Conservation (phyloP, 2,113 vertebrate genomes). For the Equus quagga region DNA sequence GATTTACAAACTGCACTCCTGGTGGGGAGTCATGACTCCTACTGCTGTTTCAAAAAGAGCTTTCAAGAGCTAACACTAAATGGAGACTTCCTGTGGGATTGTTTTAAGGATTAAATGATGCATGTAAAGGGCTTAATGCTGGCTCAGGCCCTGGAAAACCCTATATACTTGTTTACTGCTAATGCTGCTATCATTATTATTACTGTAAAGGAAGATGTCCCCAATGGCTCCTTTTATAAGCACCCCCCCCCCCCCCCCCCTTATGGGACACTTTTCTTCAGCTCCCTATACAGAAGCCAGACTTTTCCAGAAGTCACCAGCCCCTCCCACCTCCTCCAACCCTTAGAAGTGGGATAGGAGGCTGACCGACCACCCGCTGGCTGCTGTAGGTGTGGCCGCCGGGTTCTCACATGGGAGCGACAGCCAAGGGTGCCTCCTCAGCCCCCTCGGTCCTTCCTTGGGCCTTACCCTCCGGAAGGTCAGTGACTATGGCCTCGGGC, state of each 20-base stretch:
- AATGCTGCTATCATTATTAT: background rate
- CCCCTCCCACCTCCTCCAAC: background rate
- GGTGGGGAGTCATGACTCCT: too few species aligned
- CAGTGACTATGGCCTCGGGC: constrained; percentile 91
- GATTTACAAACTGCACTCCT: background rate
- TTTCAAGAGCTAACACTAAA: background rate
- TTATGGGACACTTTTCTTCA: background rate
- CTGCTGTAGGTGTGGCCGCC: background rate
- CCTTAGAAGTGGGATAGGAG: background rate
- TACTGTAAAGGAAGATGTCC: background rate
- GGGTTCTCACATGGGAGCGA: accelerated
- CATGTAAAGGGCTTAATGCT: accelerated
- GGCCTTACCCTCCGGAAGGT: constrained; percentile 88
- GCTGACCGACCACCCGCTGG: background rate
- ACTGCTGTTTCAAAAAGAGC: background rate
- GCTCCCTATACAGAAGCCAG: background rate
- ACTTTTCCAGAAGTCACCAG: background rate
- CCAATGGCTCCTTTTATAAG: background rate
- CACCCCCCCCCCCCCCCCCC: background rate
- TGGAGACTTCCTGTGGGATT: background rate
- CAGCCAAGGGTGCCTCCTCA: background rate
- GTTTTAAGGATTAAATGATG: background rate
- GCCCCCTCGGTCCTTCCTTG: background rate
- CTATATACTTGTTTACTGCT: background rate
- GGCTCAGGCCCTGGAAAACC: background rate